Evolutionary conservation across 2,888 invertebrate genomes (phyloP).

Genomic region (Pristionchus maxplancki): DNA sequence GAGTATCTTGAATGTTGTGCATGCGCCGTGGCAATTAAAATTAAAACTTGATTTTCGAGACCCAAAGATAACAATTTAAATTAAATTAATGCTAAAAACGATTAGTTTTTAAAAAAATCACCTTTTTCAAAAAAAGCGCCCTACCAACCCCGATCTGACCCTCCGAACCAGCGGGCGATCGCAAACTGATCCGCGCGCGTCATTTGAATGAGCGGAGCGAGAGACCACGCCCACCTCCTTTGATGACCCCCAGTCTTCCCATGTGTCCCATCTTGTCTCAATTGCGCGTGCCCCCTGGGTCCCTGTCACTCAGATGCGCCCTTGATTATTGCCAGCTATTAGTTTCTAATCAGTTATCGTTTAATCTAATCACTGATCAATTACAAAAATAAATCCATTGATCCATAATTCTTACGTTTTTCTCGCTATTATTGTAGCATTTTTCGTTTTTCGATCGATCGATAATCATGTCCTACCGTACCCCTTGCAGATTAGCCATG

Average conservation of each 20-base stretch:
- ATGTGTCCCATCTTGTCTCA: not conserved
- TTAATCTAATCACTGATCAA: not conserved
- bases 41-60: no score
- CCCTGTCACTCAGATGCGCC: not conserved
- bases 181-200: conserved; percentile 27
- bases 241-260: not conserved
- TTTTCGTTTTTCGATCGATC: not conserved
- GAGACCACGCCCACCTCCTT: conserved; percentile 13
- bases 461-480: not conserved
- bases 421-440: not conserved
- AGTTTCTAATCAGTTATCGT: not conserved
- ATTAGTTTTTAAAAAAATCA: no score
- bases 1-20: not conserved
- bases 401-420: not conserved
- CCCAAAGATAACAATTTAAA: no score
- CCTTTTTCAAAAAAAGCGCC: not conserved
- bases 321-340: not conserved
- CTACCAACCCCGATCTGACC: not conserved
- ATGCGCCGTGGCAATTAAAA: no score
- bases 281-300: conserved; percentile 16
- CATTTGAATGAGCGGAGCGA: not conserved
- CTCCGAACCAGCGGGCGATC: not conserved
- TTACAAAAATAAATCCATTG: no score
- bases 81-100: no score
- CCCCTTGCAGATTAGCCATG: not conserved